These are phyloP conservation scores for Nephotettix cincticeps DNA, from an alignment of 1,140 invertebrate genomes.

Conservation along the genomic window DNA sequence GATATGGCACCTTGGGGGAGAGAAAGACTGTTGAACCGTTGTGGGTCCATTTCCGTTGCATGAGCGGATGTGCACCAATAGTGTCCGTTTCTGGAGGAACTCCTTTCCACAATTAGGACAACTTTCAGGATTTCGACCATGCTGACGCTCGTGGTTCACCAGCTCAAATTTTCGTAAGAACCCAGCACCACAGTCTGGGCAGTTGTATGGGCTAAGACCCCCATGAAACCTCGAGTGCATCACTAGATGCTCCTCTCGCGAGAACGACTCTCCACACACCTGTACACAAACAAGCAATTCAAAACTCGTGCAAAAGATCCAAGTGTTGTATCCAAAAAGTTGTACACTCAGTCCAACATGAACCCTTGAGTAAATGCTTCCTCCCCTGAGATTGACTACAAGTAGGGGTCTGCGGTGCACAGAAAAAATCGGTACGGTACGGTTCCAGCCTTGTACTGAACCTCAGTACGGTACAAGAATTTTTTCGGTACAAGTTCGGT, in stretches of 20 bases:
- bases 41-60: constrained; percentile 20
- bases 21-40: constrained; percentile 24
- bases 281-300: too few species aligned
- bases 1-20: constrained; percentile 35
- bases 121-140: constrained; percentile 75
- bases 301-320: too few species aligned
- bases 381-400: too few species aligned
- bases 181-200: constrained; percentile 77
- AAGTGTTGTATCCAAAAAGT: too few species aligned
- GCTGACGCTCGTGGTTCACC: constrained; percentile 76
- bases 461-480: too few species aligned
- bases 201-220: constrained; percentile 76
- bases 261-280: constrained; percentile 86
- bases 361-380: too few species aligned
- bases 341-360: too few species aligned
- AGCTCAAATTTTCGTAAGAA: constrained; percentile 82
- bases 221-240: constrained; percentile 64
- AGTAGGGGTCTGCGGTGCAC: too few species aligned
- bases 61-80: constrained; percentile 61
- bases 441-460: too few species aligned
- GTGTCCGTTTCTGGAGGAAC: constrained; percentile 77
- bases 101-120: constrained; percentile 80
- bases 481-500: too few species aligned
- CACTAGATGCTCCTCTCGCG: constrained; percentile 73
- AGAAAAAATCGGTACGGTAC: too few species aligned